These are phyloP conservation scores for Drosophila sulfurigaster DNA, from an alignment of 1,140 invertebrate species.

Conservation along the genomic window DNA sequence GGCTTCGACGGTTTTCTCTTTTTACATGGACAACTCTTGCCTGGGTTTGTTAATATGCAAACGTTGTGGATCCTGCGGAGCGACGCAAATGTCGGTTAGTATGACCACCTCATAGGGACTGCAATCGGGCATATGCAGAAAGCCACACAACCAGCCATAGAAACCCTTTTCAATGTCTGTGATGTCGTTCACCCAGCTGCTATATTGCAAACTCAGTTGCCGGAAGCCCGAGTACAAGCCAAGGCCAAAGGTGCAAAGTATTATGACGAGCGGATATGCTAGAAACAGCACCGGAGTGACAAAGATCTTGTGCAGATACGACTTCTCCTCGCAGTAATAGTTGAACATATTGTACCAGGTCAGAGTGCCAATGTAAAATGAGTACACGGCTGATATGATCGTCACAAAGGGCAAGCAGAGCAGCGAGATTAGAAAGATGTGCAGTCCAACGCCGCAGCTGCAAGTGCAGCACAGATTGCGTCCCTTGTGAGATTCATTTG, in stretches of 20 bases:
- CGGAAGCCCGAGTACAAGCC: conserved; percentile 89
- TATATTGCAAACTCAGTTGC: conserved; percentile 89
- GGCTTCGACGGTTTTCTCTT: conserved; percentile 27
- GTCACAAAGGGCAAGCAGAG: conserved; percentile 89
- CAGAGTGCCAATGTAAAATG: conserved; percentile 91
- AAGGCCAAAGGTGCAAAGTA: conserved; percentile 88
- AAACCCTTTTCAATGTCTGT: conserved; percentile 92
- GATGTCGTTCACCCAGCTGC: conserved; percentile 89
- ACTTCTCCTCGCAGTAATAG: conserved; percentile 89
- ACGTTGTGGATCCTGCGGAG: conserved; percentile 72
- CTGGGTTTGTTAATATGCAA: conserved; percentile 80
- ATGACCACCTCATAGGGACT: conserved; percentile 82
- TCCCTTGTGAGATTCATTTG: conserved; percentile 87
- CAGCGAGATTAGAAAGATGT: conserved; percentile 89
- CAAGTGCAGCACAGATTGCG: conserved; percentile 87
- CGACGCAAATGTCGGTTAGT: conserved; percentile 77
- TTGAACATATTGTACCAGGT: conserved; percentile 92
- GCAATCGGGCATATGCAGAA: conserved; percentile 89
- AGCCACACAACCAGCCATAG: conserved; percentile 91
- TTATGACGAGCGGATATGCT: conserved; percentile 90
- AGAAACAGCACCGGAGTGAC: conserved; percentile 90
- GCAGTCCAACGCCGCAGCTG: conserved; percentile 87
- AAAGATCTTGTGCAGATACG: conserved; percentile 87
- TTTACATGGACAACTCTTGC: conserved; percentile 82
- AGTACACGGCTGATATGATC: conserved; percentile 88